phyloP scores from a whole-genome alignment of 2,113 vertebrate species.

The Peromyscus polionotus region DNA sequence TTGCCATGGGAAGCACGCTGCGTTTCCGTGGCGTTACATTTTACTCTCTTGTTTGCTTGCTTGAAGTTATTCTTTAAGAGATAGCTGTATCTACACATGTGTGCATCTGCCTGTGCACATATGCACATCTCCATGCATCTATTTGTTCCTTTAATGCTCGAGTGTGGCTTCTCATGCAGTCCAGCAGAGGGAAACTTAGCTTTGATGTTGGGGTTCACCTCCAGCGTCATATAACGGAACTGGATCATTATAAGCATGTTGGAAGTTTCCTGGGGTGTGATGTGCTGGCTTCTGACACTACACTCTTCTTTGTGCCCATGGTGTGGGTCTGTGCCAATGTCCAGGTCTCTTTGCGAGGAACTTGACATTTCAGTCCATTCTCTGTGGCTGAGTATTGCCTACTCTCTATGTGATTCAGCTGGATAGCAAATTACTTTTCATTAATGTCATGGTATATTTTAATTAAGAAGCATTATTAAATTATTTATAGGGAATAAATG shows the following conservation, averaged over 20 bases:
- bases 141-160: background rate
- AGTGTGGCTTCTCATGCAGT: background rate
- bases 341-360: conserved; percentile 20
- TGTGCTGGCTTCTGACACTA: background rate
- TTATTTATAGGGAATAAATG: conserved; percentile 50
- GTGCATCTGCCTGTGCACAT: background rate
- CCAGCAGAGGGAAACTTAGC: conserved; percentile 35
- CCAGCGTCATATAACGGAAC: background rate
- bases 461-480: conserved; percentile 64
- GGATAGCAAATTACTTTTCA: conserved; percentile 54
- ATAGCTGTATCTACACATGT: background rate
- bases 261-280: conserved; percentile 55
- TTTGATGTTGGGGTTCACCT: conserved; percentile 48
- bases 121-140: background rate
- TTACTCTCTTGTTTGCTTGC: conserved; percentile 64
- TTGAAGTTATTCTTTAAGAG: conserved; percentile 52
- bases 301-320: background rate
- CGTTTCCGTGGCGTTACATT: conserved; percentile 47
- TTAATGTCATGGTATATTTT: conserved; percentile 65
- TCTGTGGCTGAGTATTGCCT: conserved; percentile 29
- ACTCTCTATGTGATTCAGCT: conserved; percentile 47
- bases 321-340: conserved; percentile 38
- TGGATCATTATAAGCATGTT: conserved; percentile 8
- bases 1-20: conserved; percentile 53
- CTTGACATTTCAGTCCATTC: conserved; percentile 59